These are phyloP conservation scores for Pithys albifrons DNA, from an alignment of 2,113 vertebrate species.

Conservation along the genomic window DNA sequence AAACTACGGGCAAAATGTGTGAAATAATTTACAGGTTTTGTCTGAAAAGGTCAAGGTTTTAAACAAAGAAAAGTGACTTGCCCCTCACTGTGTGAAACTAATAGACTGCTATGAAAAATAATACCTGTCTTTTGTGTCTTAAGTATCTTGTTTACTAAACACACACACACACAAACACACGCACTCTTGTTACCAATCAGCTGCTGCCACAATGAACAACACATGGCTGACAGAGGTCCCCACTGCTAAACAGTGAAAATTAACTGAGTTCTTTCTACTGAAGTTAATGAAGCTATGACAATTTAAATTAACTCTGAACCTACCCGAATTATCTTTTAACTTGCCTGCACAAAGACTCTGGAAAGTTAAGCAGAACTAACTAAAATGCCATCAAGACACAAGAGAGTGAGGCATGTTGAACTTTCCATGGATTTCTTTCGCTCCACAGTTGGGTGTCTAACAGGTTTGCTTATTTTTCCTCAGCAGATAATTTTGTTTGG, in stretches of 20 bases:
- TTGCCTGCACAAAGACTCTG: neutral
- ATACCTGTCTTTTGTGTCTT: neutral
- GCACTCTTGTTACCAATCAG: neutral
- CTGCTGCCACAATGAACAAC: neutral
- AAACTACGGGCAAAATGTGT: neutral
- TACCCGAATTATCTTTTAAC: conserved; percentile 28
- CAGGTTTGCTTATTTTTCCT: neutral
- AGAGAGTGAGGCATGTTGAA: neutral
- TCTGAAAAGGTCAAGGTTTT: conserved; percentile 54
- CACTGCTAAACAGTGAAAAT: neutral
- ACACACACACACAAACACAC: neutral
- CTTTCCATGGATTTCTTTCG: neutral
- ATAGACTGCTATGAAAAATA: conserved; percentile 7
- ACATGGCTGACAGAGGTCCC: neutral
- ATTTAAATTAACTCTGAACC: conserved; percentile 36
- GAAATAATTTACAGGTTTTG: conserved; percentile 52
- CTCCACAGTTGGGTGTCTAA: neutral
- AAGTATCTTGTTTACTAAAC: neutral
- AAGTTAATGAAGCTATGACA: conserved; percentile 51
- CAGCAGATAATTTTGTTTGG: neutral
- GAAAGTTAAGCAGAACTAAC: conserved; percentile 35
- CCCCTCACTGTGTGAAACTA: neutral
- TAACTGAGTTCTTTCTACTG: neutral
- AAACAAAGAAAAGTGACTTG: conserved; percentile 29
- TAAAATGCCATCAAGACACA: neutral